phyloP scores from a whole-genome alignment of 2,888 invertebrate species.

The Pristionchus arcanus region DNA sequence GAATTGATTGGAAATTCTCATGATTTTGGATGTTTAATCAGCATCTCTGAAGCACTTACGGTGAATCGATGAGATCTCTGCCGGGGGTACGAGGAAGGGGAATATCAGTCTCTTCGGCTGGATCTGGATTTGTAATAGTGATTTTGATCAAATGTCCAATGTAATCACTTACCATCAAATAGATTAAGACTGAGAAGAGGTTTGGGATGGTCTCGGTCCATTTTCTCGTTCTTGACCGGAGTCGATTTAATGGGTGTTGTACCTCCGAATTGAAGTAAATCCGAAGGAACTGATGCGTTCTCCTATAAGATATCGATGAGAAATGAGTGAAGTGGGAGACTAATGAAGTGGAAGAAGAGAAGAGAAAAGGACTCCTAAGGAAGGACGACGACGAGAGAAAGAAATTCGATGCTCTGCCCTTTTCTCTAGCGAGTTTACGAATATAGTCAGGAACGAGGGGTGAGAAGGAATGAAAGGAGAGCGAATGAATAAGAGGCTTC shows the following conservation, averaged over 20 bases:
- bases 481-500: background rate
- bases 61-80: background rate
- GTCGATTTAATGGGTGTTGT: background rate
- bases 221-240: background rate
- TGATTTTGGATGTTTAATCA: no score
- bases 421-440: conserved; percentile 32
- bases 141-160: background rate
- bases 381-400: background rate
- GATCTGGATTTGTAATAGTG: background rate
- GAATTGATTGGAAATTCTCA: no score
- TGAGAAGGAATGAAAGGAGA: background rate
- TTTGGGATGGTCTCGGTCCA: background rate
- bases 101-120: conserved; percentile 23
- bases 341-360: conserved; percentile 39
- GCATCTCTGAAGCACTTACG: no score
- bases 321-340: background rate
- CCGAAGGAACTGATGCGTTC: background rate
- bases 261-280: background rate
- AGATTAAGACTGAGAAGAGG: background rate
- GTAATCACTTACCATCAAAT: conserved; percentile 22
- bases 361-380: conserved; percentile 40
- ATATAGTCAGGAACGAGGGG: background rate
- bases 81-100: conserved; percentile 38
- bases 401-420: conserved; percentile 50
- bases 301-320: conserved; percentile 34